phyloP scores from a whole-genome alignment of 1,140 invertebrate species.

The Eriocheir sinensis region DNA sequence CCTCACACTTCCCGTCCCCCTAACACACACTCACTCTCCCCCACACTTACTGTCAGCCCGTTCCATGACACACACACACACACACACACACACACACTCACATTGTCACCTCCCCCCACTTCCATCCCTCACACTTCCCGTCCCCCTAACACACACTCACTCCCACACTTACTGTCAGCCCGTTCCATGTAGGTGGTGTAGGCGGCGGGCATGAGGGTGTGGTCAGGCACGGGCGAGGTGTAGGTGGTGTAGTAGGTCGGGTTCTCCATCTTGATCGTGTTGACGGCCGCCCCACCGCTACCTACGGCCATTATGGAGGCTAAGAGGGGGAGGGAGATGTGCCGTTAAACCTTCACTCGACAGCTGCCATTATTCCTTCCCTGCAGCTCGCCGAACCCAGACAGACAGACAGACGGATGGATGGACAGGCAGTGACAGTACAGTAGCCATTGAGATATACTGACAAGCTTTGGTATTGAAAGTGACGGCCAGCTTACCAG shows the following conservation, averaged over 20 bases:
- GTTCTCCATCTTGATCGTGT: slow-evolving; percentile 95
- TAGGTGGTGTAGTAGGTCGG: slow-evolving; percentile 96
- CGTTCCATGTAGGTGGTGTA: slow-evolving; percentile 84
- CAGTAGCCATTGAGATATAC: too few relatives aligned
- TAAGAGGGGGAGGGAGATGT: slow-evolving; percentile 81
- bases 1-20: background rate
- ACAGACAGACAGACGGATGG: background rate
- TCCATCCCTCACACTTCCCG: too few relatives aligned
- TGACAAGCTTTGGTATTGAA: too few relatives aligned
- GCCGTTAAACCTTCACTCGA: slow-evolving; percentile 16
- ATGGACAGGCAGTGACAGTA: too few relatives aligned
- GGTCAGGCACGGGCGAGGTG: slow-evolving; percentile 87
- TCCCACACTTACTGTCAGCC: slow-evolving; percentile 63
- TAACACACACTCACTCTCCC: background rate
- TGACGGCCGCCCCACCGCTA: slow-evolving; percentile 83
- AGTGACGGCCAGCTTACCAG: background rate
- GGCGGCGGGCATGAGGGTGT: slow-evolving; percentile 83
- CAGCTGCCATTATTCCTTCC: background rate
- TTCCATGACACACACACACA: background rate
- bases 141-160: background rate
- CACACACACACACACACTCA: background rate
- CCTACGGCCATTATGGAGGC: slow-evolving; percentile 91
- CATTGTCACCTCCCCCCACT: background rate
- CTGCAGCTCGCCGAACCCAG: background rate
- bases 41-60: background rate